Evolutionary conservation across 2,113 vertebrate genomes (phyloP), one percentile per base, ranked within the genome.

Genomic region (Gymnogyps californianus): DNA sequence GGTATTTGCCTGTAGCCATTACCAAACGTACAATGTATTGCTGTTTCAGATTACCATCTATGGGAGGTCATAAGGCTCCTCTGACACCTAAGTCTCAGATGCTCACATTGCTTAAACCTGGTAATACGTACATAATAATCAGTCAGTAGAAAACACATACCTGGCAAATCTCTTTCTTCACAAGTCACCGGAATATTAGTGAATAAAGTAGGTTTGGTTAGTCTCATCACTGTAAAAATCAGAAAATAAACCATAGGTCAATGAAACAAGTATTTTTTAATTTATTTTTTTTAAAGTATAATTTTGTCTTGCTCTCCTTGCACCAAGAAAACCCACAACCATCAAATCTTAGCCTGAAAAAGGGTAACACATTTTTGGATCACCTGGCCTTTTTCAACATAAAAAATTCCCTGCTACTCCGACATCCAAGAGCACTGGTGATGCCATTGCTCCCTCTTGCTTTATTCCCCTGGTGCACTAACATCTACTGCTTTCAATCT

Each of bases 141-240:
- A 65, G 10, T 17, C 34, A 85, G n/a, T 9, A 90, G 14, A 32
- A 67, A 54, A 67, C 8, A 66, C 75, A 90, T 98, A 99, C 99
- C 99, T 98, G 99, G 99, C 46, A 99, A 98, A 97, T 99, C 99
- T 97, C 99, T 97, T 76, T 99, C 99, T 98, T 99, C 99, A 98
- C 99, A 99, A 6, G 99, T 99, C 97, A 99, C 99, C 0, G 99
- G 99, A 97, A 99, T 97, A 97, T 99, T 99, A 84, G 99, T 99
- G 98, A 99, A 99, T 75, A 99, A 99, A 13, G 99, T 99, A 46
- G 99, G 99, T 94, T 99, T 99, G 19, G 99, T 99, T 90, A 99
- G 97, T 69, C 99, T 98, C 99, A 99, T 99, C 97, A 99, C 99
- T 99, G 97, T 32, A 89, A 98, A 89, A 97, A 90, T 47, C 70